Base-by-base conservation (phyloP, 1,140 invertebrate genomes). In the Hypsibius dujardini region DNA sequence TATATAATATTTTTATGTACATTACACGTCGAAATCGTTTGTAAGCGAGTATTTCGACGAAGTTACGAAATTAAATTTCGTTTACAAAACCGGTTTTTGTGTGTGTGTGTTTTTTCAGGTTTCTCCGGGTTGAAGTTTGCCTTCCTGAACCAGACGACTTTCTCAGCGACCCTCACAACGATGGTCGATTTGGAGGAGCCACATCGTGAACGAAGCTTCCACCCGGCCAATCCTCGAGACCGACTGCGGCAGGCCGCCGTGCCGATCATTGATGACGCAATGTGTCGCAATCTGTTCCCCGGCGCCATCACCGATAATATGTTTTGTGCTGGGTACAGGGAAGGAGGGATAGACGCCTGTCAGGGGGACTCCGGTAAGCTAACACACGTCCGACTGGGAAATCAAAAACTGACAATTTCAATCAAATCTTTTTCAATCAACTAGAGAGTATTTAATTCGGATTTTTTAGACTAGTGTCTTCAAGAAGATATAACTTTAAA, bases 281-380 rank as follows among this genome's bases (percentile, higher is more conserved):
- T 79, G 28, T 84, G 83, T 74, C 74, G 78, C 15, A 76, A 78
- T 46, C 83, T 83, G 40, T 84, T 85, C 72, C 76, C 80, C 3
- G 79, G 83, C 2, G 83, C 84, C 74, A 83, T 92, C 72, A 90
- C 88, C 0, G 87, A 89, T 15, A 90, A 82, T 72, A 85, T 86
- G 80, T 80, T 86, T 72, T 86, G 85, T 75, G 84, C 84, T 1
- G 84, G 84, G 1, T 84, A 81, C 74, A 77, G 77, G 69, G 74
- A 77, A 45, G 83, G 83, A 0, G 77, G 80, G 45, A 78, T 81
- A 1, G 85, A 86, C 74, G 82, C 83, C 1, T 86, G 85, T 75
- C 82, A 82, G 0, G 84, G 84, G 1, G 84, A 85, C 74, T 86
- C 86, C 42, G 86, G 85, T 1, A 56, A 28, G 28, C 28, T 28